These are phyloP conservation scores for Nannoperca obscura DNA, from an alignment of 2,797 vertebrate genomes.

Conservation along the genomic window DNA sequence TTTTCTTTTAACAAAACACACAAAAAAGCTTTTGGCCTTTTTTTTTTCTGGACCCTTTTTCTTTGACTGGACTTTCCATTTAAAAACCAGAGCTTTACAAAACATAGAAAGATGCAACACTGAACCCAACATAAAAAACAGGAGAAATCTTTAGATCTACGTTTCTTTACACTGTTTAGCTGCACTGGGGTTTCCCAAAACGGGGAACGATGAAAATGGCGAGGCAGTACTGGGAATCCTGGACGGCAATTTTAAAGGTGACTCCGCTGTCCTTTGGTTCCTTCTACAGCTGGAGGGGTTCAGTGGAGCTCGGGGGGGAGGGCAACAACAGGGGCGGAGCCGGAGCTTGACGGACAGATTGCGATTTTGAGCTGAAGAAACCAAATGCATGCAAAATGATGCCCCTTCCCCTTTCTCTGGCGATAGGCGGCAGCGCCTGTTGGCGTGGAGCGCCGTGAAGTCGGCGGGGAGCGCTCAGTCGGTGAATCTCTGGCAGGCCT, in stretches of 20 bases:
- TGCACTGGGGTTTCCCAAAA: conserved; percentile 75
- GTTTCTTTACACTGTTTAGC: conserved; percentile 75
- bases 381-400: conserved; percentile 72
- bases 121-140: conserved; percentile 66
- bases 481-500: conserved; percentile 95
- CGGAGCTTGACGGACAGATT: conserved; percentile 55
- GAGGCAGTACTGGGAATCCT: conserved; percentile 62
- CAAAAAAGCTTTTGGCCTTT: conserved; percentile 57
- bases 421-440: conserved; percentile 43
- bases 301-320: conserved; percentile 23
- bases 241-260: conserved; percentile 49
- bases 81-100: conserved; percentile 77
- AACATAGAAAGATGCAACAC: conserved; percentile 79
- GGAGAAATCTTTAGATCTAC: conserved; percentile 49
- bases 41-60: conserved; percentile 52
- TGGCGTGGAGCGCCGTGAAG: conserved; percentile 30
- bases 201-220: conserved; percentile 62
- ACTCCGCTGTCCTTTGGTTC: conserved; percentile 46
- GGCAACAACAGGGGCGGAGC: conserved; percentile 10
- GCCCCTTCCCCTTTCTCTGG: conserved; percentile 38
- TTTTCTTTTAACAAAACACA: conserved; percentile 59
- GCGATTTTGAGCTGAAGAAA: conserved; percentile 65
- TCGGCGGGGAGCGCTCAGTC: conserved; percentile 77
- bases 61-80: conserved; percentile 61
- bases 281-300: conserved; percentile 52